Evolutionary conservation across 2,888 invertebrate species (phyloP).

Genomic region (Drosophila pullipes): DNA sequence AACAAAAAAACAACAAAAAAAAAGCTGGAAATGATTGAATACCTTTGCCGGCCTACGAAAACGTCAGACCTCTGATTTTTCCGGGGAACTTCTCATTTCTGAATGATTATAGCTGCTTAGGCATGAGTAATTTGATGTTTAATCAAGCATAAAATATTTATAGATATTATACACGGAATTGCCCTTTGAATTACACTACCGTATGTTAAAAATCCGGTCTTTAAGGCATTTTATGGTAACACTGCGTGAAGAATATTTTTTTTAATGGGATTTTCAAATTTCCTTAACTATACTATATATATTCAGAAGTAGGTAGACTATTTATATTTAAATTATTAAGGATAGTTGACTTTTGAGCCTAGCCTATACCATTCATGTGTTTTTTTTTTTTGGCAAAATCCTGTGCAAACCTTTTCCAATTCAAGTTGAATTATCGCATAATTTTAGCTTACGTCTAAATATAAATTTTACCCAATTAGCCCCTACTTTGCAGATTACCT

Average conservation of each 20-base stretch:
- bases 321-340: not conserved
- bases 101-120: conserved; percentile 1
- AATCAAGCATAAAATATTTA: not conserved
- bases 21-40: conserved; percentile 21
- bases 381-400: not conserved
- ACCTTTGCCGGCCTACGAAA: conserved; percentile 7
- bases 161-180: not conserved
- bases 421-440: not conserved
- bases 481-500: not conserved
- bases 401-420: not conserved
- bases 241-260: not conserved
- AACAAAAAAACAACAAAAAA: not conserved
- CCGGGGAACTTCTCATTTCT: not conserved
- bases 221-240: not conserved
- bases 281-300: not conserved
- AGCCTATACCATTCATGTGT: not conserved
- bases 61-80: conserved; percentile 9
- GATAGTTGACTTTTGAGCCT: not conserved
- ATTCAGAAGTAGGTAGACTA: not conserved
- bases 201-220: not conserved
- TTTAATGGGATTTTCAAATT: not conserved
- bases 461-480: not conserved
- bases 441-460: not conserved
- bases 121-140: conserved; percentile 1
- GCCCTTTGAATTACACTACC: no score